These are phyloP conservation scores for Ammodytes dubius DNA, from an alignment of 2,113 vertebrate genomes.

Conservation along the genomic window DNA sequence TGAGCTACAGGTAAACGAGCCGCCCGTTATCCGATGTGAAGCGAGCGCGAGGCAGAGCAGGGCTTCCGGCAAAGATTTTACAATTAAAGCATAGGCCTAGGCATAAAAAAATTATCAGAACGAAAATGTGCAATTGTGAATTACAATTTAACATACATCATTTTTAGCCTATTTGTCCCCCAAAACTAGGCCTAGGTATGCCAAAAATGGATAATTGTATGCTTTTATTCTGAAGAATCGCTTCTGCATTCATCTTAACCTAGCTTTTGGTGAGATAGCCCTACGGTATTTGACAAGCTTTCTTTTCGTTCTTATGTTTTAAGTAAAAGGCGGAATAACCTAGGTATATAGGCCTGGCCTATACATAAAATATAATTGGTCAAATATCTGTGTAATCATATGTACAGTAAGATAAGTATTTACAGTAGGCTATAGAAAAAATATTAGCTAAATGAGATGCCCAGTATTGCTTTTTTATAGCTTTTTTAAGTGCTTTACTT, in stretches of 20 bases:
- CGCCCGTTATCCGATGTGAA: not conserved
- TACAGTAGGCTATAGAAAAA: not conserved
- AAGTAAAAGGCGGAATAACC: not conserved
- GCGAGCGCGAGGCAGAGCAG: accelerated
- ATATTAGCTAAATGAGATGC: not conserved
- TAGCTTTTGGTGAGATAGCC: not conserved
- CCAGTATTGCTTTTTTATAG: not conserved
- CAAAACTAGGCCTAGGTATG: not conserved
- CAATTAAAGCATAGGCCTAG: conserved; percentile 21
- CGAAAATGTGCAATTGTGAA: accelerated
- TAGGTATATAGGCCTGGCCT: too few species aligned
- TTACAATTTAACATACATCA: not conserved
- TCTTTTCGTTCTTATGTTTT: not conserved
- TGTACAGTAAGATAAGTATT: not conserved
- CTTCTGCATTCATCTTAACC: not conserved
- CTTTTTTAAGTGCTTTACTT: too few species aligned
- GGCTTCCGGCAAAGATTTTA: conserved; percentile 19
- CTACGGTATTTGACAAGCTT: not conserved
- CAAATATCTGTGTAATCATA: not conserved
- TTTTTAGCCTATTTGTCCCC: accelerated
- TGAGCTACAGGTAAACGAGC: conserved; percentile 70
- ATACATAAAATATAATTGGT: too few species aligned
- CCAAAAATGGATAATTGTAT: not conserved
- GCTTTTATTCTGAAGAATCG: conserved; percentile 43
- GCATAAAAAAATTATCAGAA: too few species aligned